Evolutionary conservation across 2,888 invertebrate genomes (phyloP).

Genomic region (Amiota communis): DNA sequence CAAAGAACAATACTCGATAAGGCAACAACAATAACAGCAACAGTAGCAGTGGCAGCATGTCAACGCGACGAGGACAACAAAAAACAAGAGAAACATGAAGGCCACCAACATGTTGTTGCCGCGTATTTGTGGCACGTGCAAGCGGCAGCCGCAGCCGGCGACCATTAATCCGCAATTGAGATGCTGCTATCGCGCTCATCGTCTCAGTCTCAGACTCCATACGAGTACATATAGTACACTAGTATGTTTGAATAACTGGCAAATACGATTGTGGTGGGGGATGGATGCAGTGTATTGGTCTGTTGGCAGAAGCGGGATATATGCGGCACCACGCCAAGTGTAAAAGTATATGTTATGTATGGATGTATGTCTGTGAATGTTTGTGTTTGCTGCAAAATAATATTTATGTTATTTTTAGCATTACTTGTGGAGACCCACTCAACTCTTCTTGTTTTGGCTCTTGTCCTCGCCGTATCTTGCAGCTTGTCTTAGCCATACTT

Average conservation of each 20-base stretch:
- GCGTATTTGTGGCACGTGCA: conserved; percentile 22
- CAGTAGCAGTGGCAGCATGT: conserved; percentile 7
- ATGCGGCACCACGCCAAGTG: neutral
- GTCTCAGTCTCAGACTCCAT: no score
- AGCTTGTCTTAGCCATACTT: neutral
- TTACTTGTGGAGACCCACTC: neutral
- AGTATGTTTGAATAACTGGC: no score
- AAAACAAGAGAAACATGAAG: neutral
- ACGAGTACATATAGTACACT: no score
- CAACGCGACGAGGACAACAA: conserved; percentile 1
- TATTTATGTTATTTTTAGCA: conserved; percentile 30
- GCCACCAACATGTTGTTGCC: conserved; percentile 23
- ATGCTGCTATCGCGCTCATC: neutral
- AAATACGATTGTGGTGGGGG: no score
- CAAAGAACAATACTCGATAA: no score
- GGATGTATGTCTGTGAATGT: neutral
- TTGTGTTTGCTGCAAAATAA: conserved; percentile 10
- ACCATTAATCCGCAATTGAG: conserved; percentile 28
- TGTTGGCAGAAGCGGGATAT: neutral
- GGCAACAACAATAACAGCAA: conserved; percentile 14
- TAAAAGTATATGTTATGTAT: neutral
- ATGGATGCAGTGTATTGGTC: no score
- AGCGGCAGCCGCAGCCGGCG: conserved; percentile 23
- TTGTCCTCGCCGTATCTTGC: neutral
- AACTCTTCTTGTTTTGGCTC: neutral